phyloP scores from a whole-genome alignment of 1,140 invertebrate genomes.

The Lordiphosa mommai region DNA sequence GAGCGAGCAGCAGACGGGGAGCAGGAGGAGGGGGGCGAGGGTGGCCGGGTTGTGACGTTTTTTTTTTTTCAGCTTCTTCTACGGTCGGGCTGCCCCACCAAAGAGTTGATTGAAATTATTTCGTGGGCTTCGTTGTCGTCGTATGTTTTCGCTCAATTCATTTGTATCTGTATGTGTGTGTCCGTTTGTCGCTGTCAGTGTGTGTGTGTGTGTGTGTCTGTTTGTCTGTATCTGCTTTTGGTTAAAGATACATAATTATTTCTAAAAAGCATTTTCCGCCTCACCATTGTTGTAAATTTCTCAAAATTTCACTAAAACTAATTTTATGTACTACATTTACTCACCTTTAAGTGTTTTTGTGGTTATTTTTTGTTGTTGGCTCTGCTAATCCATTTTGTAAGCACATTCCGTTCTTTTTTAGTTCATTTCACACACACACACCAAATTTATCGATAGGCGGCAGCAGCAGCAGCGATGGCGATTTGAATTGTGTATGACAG shows the following conservation, averaged over 20 bases:
- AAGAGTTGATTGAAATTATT: conserved; percentile 77
- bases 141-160: conserved; percentile 15
- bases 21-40: conserved; percentile 10
- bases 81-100: conserved; percentile 27
- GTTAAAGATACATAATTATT: conserved; percentile 79
- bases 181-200: conserved; percentile 43
- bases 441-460: conserved; percentile 60
- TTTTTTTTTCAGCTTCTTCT: conserved; percentile 51
- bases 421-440: conserved; percentile 27
- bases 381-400: conserved; percentile 8
- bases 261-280: conserved; percentile 79
- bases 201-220: conserved; percentile 25
- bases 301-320: conserved; percentile 57
- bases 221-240: conserved; percentile 63
- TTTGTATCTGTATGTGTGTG: conserved; percentile 9
- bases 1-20: conserved; percentile 13
- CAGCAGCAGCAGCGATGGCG: conserved; percentile 39
- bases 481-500: conserved; percentile 49
- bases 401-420: not conserved
- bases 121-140: conserved; percentile 19
- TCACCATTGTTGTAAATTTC: conserved; percentile 75
- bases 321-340: conserved; percentile 19
- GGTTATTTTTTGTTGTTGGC: not conserved
- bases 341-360: conserved; percentile 14
- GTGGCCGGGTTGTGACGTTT: conserved; percentile 55